Evolutionary conservation across 2,888 invertebrate genomes (phyloP), one percentile per base, ranked within the genome.

Genomic region (Leistus spinibarbis): DNA sequence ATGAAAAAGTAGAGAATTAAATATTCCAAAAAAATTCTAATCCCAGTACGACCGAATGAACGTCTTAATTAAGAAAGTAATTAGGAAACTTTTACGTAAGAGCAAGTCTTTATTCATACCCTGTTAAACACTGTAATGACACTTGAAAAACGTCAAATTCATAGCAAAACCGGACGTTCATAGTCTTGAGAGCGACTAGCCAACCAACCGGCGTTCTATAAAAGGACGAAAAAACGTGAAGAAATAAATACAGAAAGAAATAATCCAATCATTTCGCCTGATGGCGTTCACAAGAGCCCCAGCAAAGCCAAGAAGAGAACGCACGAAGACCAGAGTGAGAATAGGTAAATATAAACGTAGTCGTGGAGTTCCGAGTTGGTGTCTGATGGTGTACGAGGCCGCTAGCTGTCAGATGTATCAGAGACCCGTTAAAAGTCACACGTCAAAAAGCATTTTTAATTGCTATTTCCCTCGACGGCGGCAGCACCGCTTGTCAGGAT

Each of bases 281-380:
- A 73, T 67, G 67, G 73, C 56, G 22, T 62, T 65, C 20, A 60
- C 60, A 60, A 19, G 60, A 60, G 60, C 60, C 60, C 5, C 54
- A 13, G 54, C 10, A 73, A 76, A 77, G 69, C 65, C 76, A 77
- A 75, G 76, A 76, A 77, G 72, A 72, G 76, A 77, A 76, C 75
- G 76, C n/a, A n/a, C n/a, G n/a, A n/a, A n/a, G n/a, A n/a, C n/a
- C n/a, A n/a, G n/a, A n/a, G n/a, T n/a, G 75, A 74, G 76, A 77
- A 72, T 76, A 75, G 73, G 70, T 76, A 75, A 64, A 76, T 66
- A 76, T 24, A 16, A 17, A 64, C 22, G 56, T 40, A n/a, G 63
- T 76, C 66, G n/a, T n/a, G n/a, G n/a, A n/a, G n/a, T n/a, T n/a
- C n/a, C n/a, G 69, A 76, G 77, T 76, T 22, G 63, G 63, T 54